Percentiles rank a stretch among this genome's conserved stretches.
Evolutionary conservation across 64 coral and sea anemone genomes (phyloP).

Genomic region (Pachyseris speciosa): DNA sequence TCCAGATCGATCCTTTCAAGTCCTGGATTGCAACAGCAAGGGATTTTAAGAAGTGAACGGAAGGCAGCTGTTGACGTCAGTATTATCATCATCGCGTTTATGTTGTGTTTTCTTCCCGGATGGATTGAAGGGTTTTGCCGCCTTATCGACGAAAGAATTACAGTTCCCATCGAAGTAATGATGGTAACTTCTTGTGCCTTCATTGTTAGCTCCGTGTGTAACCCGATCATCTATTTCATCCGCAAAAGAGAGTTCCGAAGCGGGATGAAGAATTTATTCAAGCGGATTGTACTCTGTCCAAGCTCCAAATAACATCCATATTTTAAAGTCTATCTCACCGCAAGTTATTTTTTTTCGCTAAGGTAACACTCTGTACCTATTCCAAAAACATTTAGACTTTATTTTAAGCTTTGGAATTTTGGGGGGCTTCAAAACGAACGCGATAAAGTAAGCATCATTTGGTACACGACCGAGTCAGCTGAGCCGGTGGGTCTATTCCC

Average conservation of each 20-base stretch:
- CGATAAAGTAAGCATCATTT: too few species aligned
- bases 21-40: neutral
- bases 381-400: too few species aligned
- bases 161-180: neutral
- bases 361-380: too few species aligned
- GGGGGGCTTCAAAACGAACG: too few species aligned
- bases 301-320: too few species aligned
- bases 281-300: neutral
- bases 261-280: neutral
- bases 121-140: neutral
- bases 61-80: constrained; percentile 5
- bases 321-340: too few species aligned
- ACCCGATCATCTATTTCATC: neutral
- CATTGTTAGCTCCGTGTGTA: neutral
- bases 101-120: neutral
- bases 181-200: neutral
- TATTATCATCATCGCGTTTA: neutral
- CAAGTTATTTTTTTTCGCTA: too few species aligned
- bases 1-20: too few species aligned
- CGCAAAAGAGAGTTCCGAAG: neutral
- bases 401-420: too few species aligned
- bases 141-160: neutral
- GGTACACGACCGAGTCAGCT: too few species aligned
- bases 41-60: neutral
- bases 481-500: too few species aligned